Evolutionary conservation across 2,797 vertebrate species (phyloP), one percentile per base, ranked within the genome.

Genomic region (Pteropus rufus): DNA sequence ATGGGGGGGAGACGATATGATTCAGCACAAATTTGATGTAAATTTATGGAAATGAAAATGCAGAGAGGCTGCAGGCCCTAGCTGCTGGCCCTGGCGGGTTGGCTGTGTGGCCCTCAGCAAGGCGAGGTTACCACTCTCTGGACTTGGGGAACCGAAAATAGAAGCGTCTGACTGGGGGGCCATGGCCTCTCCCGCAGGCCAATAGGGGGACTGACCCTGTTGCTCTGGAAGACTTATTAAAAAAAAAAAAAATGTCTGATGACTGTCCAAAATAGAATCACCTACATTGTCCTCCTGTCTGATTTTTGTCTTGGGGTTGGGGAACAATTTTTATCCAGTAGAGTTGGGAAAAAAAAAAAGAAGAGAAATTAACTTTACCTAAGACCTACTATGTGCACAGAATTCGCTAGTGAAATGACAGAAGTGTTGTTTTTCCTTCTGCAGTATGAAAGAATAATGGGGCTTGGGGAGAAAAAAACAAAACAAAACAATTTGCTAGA

Each of bases 21-120:
- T 97, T 98, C 96, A 98, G 98, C 94, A 87, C 95, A 98, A 97
- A 98, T 98, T 97, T 96, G 86, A 98, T 98, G 98, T 97, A 98
- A 98, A 98, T 98, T 98, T 98, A 98, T 98, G 98, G 98, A 98
- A 98, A 98, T 98, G 64, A 11, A 96, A 97, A 97, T 97, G 97
- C 97, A 97, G 97, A 96, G 96, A 97, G 95, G 96, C 96, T 96
- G 97, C 94, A 94, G 98, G 97, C 97, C 92, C 29, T 58, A 94
- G 97, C 97, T 92, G 81, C 97, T 84, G 96, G 97, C 93, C 79
- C 97, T 82, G 96, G 97, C 93, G 52, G 97, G 95, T 93, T 97
- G 97, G 97, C 98, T 97, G 92, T 9, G 1, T 93, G 97, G 96
- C 96, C 98, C 96, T 97, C 79, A 56, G 91, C 8, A 62, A 92